A percentile compares a stretch with the other conserved stretches of the same genome.
These are phyloP conservation scores for Plecotus auritus DNA, from an alignment of 2,113 vertebrate genomes.

Conservation along the genomic window DNA sequence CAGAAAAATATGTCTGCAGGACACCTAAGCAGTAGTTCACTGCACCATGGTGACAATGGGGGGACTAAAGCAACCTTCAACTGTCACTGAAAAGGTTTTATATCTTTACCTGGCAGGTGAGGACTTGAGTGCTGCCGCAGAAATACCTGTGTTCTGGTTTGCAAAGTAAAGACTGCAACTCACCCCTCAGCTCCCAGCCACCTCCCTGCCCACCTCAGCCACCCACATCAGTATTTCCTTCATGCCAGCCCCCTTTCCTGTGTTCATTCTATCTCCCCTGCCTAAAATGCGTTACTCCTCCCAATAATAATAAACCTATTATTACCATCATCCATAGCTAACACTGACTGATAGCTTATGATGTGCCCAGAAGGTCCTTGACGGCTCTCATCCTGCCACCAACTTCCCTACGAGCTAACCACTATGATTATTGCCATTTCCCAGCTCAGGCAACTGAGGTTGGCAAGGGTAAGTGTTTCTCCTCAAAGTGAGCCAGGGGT, in stretches of 20 bases:
- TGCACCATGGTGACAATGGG: not conserved
- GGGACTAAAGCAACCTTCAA: not conserved
- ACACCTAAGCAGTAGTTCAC: not conserved
- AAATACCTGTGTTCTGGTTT: not conserved
- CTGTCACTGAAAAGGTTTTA: not conserved
- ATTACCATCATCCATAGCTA: not conserved
- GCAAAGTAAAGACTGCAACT: not conserved
- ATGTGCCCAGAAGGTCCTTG: not conserved
- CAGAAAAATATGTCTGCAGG: not conserved
- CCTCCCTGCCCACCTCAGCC: not conserved
- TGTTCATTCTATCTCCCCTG: not conserved
- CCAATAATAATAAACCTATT: not conserved
- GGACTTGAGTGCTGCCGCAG: not conserved
- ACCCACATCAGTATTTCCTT: not conserved
- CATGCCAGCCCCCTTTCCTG: not conserved
- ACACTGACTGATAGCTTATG: not conserved
- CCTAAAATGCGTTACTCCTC: not conserved
- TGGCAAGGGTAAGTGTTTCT: not conserved
- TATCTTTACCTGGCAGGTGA: not conserved
- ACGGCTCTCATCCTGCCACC: not conserved
- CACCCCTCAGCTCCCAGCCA: not conserved
- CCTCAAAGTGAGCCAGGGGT: not conserved
- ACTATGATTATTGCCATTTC: not conserved
- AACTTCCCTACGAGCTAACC: not conserved
- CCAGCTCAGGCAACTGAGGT: not conserved